Conservation (phyloP, 2,888 invertebrate species). For the Melanophora roralis region DNA sequence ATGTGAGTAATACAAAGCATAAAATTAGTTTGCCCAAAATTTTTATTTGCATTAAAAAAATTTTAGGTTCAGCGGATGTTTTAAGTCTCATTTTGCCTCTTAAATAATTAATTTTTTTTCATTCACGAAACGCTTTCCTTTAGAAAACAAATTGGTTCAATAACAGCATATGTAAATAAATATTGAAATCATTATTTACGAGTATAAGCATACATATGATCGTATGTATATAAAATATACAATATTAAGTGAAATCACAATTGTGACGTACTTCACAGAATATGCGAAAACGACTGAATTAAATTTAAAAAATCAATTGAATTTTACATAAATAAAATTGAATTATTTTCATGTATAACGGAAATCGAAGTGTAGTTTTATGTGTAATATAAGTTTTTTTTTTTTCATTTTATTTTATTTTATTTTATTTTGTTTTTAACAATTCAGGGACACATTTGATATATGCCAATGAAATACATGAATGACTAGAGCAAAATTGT, state of each 20-base stretch:
- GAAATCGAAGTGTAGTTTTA: conserved; percentile 28
- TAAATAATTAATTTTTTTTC: no score
- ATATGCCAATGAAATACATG: conserved; percentile 55
- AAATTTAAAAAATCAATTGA: conserved; percentile 58
- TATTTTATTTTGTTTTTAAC: conserved; percentile 2
- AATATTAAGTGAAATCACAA: conserved; percentile 47
- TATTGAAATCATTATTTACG: neutral
- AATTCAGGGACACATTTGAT: conserved; percentile 59
- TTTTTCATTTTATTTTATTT: neutral
- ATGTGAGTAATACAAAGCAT: no score
- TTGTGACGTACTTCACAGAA: neutral
- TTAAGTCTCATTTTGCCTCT: no score
- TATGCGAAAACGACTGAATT: conserved; percentile 11
- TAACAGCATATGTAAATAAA: neutral
- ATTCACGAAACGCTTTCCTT: conserved; percentile 16
- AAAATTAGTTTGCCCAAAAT: no score
- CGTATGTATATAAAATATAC: conserved; percentile 22
- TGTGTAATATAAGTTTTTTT: no score
- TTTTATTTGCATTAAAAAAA: no score
- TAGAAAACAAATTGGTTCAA: conserved; percentile 20
- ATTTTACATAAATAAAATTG: conserved; percentile 56
- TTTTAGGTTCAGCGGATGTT: no score
- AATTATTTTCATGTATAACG: conserved; percentile 49
- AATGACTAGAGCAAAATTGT: conserved; percentile 7
- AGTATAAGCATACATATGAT: no score